Base-by-base conservation (phyloP, 2,113 vertebrate species). In the Dendropsophus ebraccatus region DNA sequence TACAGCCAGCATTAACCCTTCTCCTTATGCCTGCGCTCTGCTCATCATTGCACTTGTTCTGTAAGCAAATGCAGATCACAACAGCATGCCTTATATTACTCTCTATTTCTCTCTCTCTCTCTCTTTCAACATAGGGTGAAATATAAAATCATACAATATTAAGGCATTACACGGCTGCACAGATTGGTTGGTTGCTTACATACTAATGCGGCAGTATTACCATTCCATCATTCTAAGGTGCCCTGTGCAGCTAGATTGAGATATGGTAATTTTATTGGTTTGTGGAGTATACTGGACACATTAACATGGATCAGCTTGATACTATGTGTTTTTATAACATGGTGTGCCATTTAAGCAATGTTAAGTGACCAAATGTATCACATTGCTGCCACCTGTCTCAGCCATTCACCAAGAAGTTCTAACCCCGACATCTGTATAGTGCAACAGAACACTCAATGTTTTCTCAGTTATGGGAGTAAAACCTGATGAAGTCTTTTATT, bases 1-100 rank as follows among this genome's bases (percentile, higher is more conserved):
- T 73, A 60, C 30, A 69, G 35, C 78, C 54, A 62, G 69, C 69
- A 49, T 23, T 81, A 81, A 81, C 56, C 35, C 77, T 60, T 86
- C 75, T 56, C 19, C 56, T 54, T 25, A 45, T 72, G 52, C 50
- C 32, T 50, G 37, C 65, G 37, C n/a, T 81, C 5, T 14, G 41
- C 30, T 62, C 37, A 65, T 60, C 32, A 81, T 65, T 81, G 78
- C 35, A 47, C 35, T 62, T 80, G 54, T 58, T 80, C 35, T 80
- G 35, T 60, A n/a, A 80, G 77, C 35, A 45, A 47, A 62, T 14
- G 37, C 16, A 45, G 9, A 65, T 65, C 23, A 14, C 56, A 70
- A 8, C 32, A 70, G 35, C 5, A 23, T 41, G 9, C n/a, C 12
- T 28, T 62, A 2, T 23, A 19, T 23, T 7, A 23, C 54, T 56